These are phyloP conservation scores for Microchrysa polita DNA, from an alignment of 2,888 invertebrate species.

Conservation along the genomic window DNA sequence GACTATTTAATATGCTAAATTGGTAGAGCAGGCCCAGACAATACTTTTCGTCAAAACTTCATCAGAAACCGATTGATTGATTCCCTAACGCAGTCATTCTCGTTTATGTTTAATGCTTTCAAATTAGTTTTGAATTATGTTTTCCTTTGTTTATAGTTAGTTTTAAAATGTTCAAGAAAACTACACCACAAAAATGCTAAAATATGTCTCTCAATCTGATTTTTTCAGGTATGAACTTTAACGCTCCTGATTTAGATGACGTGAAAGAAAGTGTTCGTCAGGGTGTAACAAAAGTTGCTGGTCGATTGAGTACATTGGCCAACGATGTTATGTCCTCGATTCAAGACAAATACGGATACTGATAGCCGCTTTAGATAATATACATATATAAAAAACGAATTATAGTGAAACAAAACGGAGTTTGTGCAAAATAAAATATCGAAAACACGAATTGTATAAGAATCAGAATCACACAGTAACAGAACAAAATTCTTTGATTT, in stretches of 20 bases:
- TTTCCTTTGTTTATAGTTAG: too few relatives aligned
- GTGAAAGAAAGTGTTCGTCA: slow-evolving; percentile 96
- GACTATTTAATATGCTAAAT: too few relatives aligned
- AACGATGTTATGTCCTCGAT: slow-evolving; percentile 93
- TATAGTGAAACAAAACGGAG: neutral
- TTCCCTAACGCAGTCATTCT: too few relatives aligned
- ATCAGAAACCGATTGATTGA: too few relatives aligned
- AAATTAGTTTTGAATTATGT: too few relatives aligned
- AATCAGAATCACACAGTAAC: slow-evolving; percentile 27
- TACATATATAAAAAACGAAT: slow-evolving; percentile 4
- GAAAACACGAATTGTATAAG: neutral
- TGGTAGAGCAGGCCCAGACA: too few relatives aligned
- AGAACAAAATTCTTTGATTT: slow-evolving; percentile 27
- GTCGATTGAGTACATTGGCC: slow-evolving; percentile 92
- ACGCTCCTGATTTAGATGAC: slow-evolving; percentile 88
- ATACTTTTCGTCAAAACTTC: too few relatives aligned
- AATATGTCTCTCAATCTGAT: too few relatives aligned
- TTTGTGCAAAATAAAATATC: neutral
- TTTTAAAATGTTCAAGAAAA: too few relatives aligned
- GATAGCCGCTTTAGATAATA: slow-evolving; percentile 57
- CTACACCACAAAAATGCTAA: too few relatives aligned
- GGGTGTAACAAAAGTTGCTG: slow-evolving; percentile 97
- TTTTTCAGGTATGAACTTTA: slow-evolving; percentile 62
- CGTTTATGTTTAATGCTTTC: too few relatives aligned
- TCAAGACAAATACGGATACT: slow-evolving; percentile 81